Conservation (phyloP, 2,797 vertebrate species). For the Ispidina picta region DNA sequence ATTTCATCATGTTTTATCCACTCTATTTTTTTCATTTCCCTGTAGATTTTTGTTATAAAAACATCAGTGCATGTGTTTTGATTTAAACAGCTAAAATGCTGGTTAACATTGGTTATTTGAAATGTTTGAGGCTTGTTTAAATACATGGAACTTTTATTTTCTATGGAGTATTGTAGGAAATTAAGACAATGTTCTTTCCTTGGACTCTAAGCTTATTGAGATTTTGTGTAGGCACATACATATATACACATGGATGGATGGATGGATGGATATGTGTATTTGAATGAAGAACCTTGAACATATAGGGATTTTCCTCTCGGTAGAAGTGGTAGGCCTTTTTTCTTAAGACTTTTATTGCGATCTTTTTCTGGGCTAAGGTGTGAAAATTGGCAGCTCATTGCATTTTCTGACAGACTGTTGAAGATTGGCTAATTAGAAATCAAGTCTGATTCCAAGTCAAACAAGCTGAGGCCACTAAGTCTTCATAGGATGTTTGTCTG, state of each 20-base stretch:
- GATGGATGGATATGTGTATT: background rate
- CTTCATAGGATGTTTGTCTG: constrained; percentile 72
- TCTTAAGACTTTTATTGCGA: constrained; percentile 60
- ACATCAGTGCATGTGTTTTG: background rate
- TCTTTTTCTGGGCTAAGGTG: constrained; percentile 62
- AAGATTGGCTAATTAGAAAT: constrained; percentile 77
- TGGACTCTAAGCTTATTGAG: background rate
- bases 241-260: no score
- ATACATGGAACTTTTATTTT: background rate
- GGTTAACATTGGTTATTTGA: background rate
- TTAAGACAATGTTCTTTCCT: background rate
- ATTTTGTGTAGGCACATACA: background rate
- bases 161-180: constrained; percentile 10
- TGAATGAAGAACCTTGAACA: background rate
- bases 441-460: constrained; percentile 74
- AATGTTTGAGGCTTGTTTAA: background rate
- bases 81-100: constrained; percentile 8
- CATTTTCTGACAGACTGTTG: constrained; percentile 67
- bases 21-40: background rate
- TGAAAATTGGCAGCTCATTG: constrained; percentile 74
- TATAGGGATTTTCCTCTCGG: background rate
- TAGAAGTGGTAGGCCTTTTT: constrained; percentile 44
- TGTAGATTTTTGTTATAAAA: background rate
- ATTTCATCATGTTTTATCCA: background rate
- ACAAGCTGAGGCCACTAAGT: constrained; percentile 71